Base-by-base conservation (phyloP, 2,888 invertebrate genomes). In the Phortica okadai region DNA sequence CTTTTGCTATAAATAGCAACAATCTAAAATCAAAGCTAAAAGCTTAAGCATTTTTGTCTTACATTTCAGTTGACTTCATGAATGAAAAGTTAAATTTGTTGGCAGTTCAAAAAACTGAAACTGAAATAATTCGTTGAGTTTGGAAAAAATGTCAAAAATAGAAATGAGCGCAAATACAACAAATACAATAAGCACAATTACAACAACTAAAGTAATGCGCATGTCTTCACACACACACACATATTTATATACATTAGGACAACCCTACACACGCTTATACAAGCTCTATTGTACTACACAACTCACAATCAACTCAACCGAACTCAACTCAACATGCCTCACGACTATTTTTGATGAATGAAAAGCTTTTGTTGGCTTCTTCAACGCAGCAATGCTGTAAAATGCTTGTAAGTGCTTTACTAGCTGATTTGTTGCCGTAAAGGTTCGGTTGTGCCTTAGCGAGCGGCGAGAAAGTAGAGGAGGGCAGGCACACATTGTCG, bases 341-440 rank as follows among this genome's bases (percentile, higher is more conserved):
- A 58, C 77, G 88, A 81, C 83, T 84, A 78, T 75, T 85, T 86
- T 88, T 88, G 84, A 90, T 89, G 89, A 89, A 89, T 89, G 89
- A 89, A 89, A 89, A 89, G 89, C 89, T 89, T 83, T 85, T 50
- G 41, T 14, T n/a, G 14, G 56, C 33, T 58, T 62, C 41, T 74
- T 42, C n/a, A 41, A 45, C 25, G 56, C 10, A 25, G 42, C 42
- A 21, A 41, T 10, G 7, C 21, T 56, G 56, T 56, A 11, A 56
- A 56, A 56, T 56, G 14, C 21, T 62, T 62, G 25, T 62, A 25
- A 50, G 50, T 11, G 50, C 10, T 50, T 50, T 50, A 50, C 50
- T 50, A 14, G 83, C 78, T 82, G 79, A 4, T 45, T n/a, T 42
- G 33, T 25, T n/a, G 6, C 2, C n/a, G 33, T 64, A 14, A 67